These are phyloP conservation scores for Xanthorhoe spadicearia DNA, from an alignment of 2,888 invertebrate genomes.

Conservation along the genomic window DNA sequence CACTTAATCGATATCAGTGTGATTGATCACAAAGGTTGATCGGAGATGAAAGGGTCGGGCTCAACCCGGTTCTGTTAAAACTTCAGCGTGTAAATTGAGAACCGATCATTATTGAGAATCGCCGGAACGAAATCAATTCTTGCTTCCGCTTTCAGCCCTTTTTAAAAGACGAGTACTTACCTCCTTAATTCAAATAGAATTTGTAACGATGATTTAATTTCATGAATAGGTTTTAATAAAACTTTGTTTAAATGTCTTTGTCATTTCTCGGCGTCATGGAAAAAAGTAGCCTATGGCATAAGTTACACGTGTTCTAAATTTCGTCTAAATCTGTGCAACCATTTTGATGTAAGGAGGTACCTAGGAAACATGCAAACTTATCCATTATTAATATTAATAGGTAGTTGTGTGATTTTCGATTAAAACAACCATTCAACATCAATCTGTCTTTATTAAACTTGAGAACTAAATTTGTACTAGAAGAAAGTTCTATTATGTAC, in stretches of 20 bases:
- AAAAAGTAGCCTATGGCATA: too few relatives aligned
- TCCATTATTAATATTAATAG: too few relatives aligned
- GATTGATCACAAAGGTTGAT: constrained; percentile 33
- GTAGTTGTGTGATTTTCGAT: background rate
- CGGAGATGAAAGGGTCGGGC: constrained; percentile 31
- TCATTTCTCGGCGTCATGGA: too few relatives aligned
- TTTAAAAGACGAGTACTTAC: background rate
- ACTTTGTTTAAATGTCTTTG: too few relatives aligned
- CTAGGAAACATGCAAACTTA: too few relatives aligned
- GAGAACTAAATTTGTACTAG: constrained; percentile 79
- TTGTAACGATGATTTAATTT: too few relatives aligned
- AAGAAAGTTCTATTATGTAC: constrained; percentile 76
- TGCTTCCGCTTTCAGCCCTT: constrained; percentile 5
- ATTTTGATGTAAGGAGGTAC: too few relatives aligned
- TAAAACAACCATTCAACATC: constrained; percentile 63
- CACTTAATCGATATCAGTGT: background rate
- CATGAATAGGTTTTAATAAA: too few relatives aligned
- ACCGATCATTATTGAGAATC: constrained; percentile 13
- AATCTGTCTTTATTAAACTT: constrained; percentile 82
- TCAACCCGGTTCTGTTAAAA: constrained; percentile 33
- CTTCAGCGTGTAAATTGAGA: constrained; percentile 33
- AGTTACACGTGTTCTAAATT: background rate
- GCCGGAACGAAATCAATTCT: constrained; percentile 2
- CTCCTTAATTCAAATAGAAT: background rate
- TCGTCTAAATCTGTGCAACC: background rate